phyloP scores from a whole-genome alignment of 2,113 vertebrate species.

The Lepus americanus region DNA sequence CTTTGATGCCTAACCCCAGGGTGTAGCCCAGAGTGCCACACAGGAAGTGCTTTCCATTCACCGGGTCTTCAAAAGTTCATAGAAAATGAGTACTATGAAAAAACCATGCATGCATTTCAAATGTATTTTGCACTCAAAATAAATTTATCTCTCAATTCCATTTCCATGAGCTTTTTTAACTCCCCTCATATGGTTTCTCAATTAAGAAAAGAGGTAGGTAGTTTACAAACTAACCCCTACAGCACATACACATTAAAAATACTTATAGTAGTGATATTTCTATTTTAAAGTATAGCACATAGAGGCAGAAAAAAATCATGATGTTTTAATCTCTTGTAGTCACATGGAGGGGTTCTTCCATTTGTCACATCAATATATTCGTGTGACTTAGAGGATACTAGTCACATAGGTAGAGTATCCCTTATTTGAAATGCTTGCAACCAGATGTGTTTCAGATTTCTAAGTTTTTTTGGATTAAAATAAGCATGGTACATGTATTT shows the following conservation, averaged over 20 bases:
- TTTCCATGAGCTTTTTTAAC: too few species aligned
- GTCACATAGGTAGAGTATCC: background rate
- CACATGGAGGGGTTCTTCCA: background rate
- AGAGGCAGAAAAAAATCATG: background rate
- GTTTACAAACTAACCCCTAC: background rate
- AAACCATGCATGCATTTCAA: too few species aligned
- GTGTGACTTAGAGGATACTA: background rate
- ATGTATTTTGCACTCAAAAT: too few species aligned
- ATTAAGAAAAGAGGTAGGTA: background rate
- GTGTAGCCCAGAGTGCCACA: background rate
- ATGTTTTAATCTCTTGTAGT: background rate
- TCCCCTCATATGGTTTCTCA: background rate
- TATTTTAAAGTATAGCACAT: background rate
- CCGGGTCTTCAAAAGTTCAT: too few species aligned
- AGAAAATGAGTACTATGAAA: too few species aligned
- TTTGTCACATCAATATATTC: background rate
- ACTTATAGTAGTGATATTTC: background rate
- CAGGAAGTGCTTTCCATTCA: background rate
- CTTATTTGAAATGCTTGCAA: background rate
- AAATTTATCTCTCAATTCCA: too few species aligned
- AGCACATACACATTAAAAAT: background rate
- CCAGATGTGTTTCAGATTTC: background rate
- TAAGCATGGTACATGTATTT: background rate
- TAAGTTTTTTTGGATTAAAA: background rate
- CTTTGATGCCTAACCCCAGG: conserved; percentile 46